Base-by-base conservation (phyloP, 2,888 invertebrate species). In the Parochlus steinenii region DNA sequence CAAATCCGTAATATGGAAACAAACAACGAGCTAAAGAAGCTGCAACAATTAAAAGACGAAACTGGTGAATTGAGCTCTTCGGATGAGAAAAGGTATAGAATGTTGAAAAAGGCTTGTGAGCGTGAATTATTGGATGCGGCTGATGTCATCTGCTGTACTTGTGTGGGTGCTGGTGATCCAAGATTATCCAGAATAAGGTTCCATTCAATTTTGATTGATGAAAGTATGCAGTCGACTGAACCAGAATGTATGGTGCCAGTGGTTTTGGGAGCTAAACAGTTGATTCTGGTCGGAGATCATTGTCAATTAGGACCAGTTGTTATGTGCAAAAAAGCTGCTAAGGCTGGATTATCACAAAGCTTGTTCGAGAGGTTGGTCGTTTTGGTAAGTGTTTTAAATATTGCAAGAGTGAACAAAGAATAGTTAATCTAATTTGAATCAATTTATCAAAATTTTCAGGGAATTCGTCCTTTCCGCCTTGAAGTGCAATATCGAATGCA, bases 401-500 rank as follows among this genome's bases (percentile, higher is more conserved):
- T n/a, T n/a, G n/a, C n/a, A n/a, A n/a, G n/a, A n/a, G n/a, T n/a
- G n/a, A n/a, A n/a, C n/a, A n/a, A n/a, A n/a, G n/a, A n/a, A n/a
- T n/a, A n/a, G n/a, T n/a, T n/a, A n/a, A n/a, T n/a, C n/a, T n/a
- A n/a, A n/a, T n/a, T n/a, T n/a, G n/a, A n/a, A n/a, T n/a, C n/a
- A n/a, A n/a, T n/a, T n/a, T n/a, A n/a, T n/a, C n/a, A n/a, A n/a
- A n/a, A n/a, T n/a, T n/a, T n/a, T n/a, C n/a, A n/a, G n/a, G 97
- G 97, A 6, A 97, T 95, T 46, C 70, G 95, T 17, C 98, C 98
- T 0, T 92, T 97, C 59, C 75, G 97, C 1, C 67, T 98, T 25
- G 95, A 97, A 56, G 90, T 92, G 0, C 98, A 98, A 53, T 98
- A 99, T 56, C 77, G 98, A 33, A 99, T 98, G 98, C 98, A 98